Conservation (phyloP, 2,888 invertebrate genomes). For the Pollenia angustigena region DNA sequence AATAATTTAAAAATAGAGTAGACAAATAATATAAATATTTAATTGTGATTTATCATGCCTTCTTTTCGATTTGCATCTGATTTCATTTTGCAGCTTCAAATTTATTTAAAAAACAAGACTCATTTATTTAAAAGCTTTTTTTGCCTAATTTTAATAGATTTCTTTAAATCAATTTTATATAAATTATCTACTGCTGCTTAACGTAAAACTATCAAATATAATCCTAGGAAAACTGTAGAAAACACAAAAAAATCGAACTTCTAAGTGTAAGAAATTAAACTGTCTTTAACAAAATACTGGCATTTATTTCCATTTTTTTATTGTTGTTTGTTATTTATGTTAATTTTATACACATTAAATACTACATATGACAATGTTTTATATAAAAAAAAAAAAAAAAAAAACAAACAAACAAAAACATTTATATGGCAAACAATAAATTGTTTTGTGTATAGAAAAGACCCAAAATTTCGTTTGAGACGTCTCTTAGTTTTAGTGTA, state of each 20-base stretch:
- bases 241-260: neutral
- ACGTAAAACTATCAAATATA: conserved; percentile 30
- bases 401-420: conserved; percentile 48
- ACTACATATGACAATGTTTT: conserved; percentile 56
- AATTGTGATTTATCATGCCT: conserved; percentile 5
- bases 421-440: conserved; percentile 58
- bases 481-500: neutral
- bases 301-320: conserved; percentile 48
- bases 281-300: conserved; percentile 54
- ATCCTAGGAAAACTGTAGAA: neutral
- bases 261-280: conserved; percentile 33
- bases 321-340: conserved; percentile 57
- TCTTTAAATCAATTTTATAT: no score
- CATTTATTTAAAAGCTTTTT: conserved; percentile 59
- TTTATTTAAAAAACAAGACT: neutral
- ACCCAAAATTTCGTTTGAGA: conserved; percentile 11
- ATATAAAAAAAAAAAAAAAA: conserved; percentile 19
- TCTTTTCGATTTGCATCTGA: no score
- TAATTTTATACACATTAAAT: conserved; percentile 68
- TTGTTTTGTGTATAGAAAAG: conserved; percentile 24
- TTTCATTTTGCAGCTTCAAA: no score
- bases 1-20: neutral
- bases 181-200: neutral
- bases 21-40: neutral
- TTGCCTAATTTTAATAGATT: neutral